A percentile compares a stretch with the other conserved stretches of the same genome.
phyloP scores from a whole-genome alignment of 2,113 vertebrate species.

The Azemiops feae region DNA sequence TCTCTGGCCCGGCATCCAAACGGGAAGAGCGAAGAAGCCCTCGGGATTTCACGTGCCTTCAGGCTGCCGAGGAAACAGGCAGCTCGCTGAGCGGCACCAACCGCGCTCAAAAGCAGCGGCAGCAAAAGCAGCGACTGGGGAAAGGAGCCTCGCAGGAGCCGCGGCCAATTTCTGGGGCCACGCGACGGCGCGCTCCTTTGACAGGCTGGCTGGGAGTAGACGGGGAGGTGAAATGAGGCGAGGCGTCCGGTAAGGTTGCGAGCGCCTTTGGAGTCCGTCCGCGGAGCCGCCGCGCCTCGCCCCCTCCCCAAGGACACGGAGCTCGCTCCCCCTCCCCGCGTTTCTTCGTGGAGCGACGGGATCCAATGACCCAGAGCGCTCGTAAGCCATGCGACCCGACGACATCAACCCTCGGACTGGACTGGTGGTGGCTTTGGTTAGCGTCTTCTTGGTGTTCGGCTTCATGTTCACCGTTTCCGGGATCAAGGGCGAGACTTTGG shows the following conservation, averaged over 20 bases:
- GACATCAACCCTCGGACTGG: slow-evolving; percentile 83
- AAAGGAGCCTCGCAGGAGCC: neutral
- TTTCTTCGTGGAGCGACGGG: neutral
- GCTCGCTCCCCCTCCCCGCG: neutral
- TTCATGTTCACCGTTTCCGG: slow-evolving; percentile 87
- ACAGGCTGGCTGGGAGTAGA: neutral
- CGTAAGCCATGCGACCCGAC: slow-evolving; percentile 76
- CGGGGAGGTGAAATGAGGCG: neutral
- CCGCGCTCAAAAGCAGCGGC: neutral
- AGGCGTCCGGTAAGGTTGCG: neutral
- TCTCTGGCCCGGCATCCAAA: neutral
- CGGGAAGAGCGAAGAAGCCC: neutral
- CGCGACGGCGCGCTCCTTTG: neutral
- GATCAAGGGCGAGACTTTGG: slow-evolving; percentile 81
- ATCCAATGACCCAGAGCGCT: slow-evolving; percentile 5
- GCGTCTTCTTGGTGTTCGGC: slow-evolving; percentile 82
- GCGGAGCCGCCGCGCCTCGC: slow-evolving; percentile 3
- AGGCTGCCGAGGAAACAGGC: neutral
- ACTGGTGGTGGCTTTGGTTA: slow-evolving; percentile 81
- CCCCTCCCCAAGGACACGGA: neutral
- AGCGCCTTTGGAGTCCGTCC: neutral
- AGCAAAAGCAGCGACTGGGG: neutral
- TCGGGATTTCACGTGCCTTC: slow-evolving; percentile 7
- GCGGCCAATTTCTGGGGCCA: neutral
- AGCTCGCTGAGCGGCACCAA: neutral